Evolutionary conservation across 1,140 invertebrate species (phyloP).

Genomic region (Lepidurus apus): DNA sequence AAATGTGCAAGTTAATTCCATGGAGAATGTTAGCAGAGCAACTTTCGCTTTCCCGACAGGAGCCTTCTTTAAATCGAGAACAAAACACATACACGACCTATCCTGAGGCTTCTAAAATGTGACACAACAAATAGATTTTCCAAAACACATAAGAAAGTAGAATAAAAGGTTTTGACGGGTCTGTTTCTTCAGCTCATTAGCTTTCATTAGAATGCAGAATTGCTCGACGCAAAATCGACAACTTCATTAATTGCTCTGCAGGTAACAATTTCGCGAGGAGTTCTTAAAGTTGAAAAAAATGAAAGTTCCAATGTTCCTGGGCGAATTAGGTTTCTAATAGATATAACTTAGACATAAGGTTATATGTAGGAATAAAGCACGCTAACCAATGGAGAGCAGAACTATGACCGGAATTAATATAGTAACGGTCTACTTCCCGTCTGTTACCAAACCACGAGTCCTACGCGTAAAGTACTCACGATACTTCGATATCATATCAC

Average conservation of each 20-base stretch:
- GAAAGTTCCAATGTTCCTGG: no score
- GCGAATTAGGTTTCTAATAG: not conserved
- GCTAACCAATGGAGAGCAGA: not conserved
- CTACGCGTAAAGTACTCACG: not conserved
- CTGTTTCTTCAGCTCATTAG: no score
- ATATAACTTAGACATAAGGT: not conserved
- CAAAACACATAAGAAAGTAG: no score
- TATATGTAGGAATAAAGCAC: not conserved
- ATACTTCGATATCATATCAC: not conserved
- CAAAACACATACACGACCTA: not conserved
- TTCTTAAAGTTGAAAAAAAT: no score
- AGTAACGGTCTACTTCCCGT: not conserved
- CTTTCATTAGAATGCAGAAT: not conserved
- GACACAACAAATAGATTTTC: not conserved
- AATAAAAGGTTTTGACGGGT: no score
- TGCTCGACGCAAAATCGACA: no score
- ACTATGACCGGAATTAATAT: not conserved
- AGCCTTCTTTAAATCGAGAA: not conserved
- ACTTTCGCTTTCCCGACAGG: conserved; percentile 6
- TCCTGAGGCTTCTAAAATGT: conserved; percentile 4
- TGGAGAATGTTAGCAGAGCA: not conserved
- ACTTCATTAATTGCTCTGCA: no score
- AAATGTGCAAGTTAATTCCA: not conserved
- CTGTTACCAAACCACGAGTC: not conserved
- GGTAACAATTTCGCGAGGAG: no score